Conservation (phyloP, 2,113 vertebrate species). For the Morphnarchus princeps region DNA sequence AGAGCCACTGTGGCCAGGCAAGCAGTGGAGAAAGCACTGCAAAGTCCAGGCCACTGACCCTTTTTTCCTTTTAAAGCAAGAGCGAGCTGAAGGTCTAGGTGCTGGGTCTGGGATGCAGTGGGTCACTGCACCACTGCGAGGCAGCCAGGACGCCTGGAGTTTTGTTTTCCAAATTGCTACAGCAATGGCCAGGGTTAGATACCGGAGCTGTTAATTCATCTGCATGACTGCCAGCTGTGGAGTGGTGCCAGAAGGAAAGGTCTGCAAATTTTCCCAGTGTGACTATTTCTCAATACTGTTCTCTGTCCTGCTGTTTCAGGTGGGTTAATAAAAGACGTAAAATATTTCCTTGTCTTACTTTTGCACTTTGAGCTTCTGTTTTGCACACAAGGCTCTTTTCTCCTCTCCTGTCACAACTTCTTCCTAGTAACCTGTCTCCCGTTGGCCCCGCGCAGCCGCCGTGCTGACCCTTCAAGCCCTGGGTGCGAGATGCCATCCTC, state of each 20-base stretch:
- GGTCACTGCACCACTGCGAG: neutral
- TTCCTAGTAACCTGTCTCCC: neutral
- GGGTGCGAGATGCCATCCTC: neutral
- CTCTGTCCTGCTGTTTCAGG: constrained; percentile 16
- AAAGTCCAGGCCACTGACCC: neutral
- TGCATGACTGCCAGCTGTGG: neutral
- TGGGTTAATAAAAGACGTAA: neutral
- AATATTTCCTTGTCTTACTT: neutral
- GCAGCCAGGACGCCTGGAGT: neutral
- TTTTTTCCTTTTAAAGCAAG: neutral
- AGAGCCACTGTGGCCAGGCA: rapidly evolving
- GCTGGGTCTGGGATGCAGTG: neutral
- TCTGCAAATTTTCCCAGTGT: neutral
- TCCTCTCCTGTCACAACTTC: neutral
- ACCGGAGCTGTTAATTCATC: neutral
- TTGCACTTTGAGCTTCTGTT: neutral
- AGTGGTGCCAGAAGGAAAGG: constrained; percentile 26
- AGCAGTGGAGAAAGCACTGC: neutral
- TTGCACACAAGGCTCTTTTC: neutral
- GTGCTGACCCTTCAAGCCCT: neutral
- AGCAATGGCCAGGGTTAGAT: neutral
- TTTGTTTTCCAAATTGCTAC: neutral
- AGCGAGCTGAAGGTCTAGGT: neutral
- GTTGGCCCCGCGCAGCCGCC: rapidly evolving
- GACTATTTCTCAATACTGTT: constrained; percentile 14